phyloP scores from a whole-genome alignment of 1,140 invertebrate species.

The Oryctes rhinoceros region DNA sequence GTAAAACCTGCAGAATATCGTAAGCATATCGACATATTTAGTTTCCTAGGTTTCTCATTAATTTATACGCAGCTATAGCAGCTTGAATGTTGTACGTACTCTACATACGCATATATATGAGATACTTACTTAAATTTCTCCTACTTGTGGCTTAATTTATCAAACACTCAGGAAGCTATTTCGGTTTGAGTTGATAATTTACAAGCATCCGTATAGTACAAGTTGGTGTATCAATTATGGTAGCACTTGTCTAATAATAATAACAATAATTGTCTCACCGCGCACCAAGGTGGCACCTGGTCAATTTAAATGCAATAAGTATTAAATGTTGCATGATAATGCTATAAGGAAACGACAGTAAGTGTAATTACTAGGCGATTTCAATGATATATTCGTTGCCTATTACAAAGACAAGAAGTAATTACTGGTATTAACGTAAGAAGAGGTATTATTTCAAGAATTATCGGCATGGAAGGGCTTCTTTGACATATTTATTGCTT shows the following conservation, averaged over 20 bases:
- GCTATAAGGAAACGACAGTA: constrained; percentile 20
- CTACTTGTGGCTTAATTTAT: constrained; percentile 25
- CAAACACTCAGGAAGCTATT: constrained; percentile 38
- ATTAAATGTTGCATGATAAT: constrained; percentile 28
- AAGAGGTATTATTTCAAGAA: constrained; percentile 29
- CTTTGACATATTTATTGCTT: constrained; percentile 27
- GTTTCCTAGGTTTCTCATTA: not conserved
- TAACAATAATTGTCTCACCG: constrained; percentile 32
- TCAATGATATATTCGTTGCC: constrained; percentile 20
- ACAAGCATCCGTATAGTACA: constrained; percentile 34
- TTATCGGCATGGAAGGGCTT: constrained; percentile 16
- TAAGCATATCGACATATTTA: not conserved
- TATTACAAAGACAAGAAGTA: constrained; percentile 30
- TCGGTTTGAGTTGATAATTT: constrained; percentile 38
- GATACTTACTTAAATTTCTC: constrained; percentile 19
- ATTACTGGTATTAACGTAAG: constrained; percentile 10
- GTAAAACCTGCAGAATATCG: not conserved
- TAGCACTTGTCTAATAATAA: constrained; percentile 27
- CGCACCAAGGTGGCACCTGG: constrained; percentile 7
- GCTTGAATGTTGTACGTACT: not conserved
- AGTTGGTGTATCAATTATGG: constrained; percentile 1
- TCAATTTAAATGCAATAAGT: constrained; percentile 27
- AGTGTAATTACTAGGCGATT: constrained; percentile 28
- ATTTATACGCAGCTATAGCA: not conserved
- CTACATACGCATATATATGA: not conserved